A percentile compares a stretch with the other conserved stretches of the same genome.
These are phyloP conservation scores for Lophius piscatorius DNA, from an alignment of 2,113 vertebrate species.

Conservation along the genomic window DNA sequence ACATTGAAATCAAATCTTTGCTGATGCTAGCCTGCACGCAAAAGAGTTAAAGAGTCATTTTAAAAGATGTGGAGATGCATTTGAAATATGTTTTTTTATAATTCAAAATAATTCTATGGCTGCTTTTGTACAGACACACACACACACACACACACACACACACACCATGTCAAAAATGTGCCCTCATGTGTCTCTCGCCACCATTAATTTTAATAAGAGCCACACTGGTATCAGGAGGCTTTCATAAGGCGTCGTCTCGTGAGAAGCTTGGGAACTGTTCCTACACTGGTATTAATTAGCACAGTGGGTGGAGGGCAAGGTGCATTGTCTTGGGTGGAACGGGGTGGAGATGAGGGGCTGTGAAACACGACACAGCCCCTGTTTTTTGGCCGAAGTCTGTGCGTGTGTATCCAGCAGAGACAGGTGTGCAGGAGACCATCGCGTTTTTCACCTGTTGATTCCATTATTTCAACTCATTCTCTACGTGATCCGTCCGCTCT, in stretches of 20 bases:
- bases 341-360: slow-evolving; percentile 49
- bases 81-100: slow-evolving; percentile 15
- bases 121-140: too few relatives aligned
- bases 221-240: slow-evolving; percentile 16
- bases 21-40: too few relatives aligned
- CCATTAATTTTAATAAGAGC: not conserved
- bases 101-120: not conserved
- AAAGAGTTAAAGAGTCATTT: too few relatives aligned
- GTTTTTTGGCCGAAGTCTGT: slow-evolving; percentile 51
- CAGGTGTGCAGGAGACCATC: not conserved
- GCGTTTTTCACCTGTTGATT: slow-evolving; percentile 36
- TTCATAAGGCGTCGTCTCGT: slow-evolving; percentile 40
- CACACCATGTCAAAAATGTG: slow-evolving; percentile 3
- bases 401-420: slow-evolving; percentile 20
- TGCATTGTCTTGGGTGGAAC: slow-evolving; percentile 61
- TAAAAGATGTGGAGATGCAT: slow-evolving; percentile 10
- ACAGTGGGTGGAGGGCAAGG: slow-evolving; percentile 40
- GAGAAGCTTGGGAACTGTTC: slow-evolving; percentile 45
- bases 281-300: slow-evolving; percentile 61
- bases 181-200: not conserved
- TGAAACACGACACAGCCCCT: slow-evolving; percentile 73
- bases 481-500: not conserved
- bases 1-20: too few relatives aligned
- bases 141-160: not conserved
- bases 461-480: slow-evolving; percentile 10